These are phyloP conservation scores for Crocallis elinguaria DNA, from an alignment of 2,888 invertebrate species.

Conservation along the genomic window DNA sequence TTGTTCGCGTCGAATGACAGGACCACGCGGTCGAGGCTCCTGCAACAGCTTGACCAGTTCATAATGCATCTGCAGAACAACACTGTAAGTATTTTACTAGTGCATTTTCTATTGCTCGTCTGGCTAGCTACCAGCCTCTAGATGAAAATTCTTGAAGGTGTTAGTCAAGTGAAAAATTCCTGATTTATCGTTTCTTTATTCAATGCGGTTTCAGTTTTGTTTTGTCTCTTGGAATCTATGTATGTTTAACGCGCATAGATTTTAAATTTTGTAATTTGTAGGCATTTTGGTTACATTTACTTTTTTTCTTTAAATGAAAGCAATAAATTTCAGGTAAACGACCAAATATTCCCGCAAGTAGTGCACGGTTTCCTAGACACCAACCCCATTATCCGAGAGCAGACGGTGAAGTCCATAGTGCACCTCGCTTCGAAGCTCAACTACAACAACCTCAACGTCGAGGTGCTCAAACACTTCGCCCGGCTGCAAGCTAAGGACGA, in stretches of 20 bases:
- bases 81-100: constrained; percentile 83
- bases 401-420: constrained; percentile 98
- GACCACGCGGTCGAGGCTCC: constrained; percentile 95
- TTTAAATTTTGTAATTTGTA: too few relatives aligned
- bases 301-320: neutral
- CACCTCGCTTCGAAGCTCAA: constrained; percentile 98
- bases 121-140: too few relatives aligned
- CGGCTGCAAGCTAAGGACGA: constrained; percentile 97
- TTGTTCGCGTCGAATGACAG: constrained; percentile 98
- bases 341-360: constrained; percentile 97
- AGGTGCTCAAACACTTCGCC: constrained; percentile 97
- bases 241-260: too few relatives aligned
- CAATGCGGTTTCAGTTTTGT: too few relatives aligned
- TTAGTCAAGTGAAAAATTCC: too few relatives aligned
- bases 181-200: too few relatives aligned
- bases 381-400: constrained; percentile 98
- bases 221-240: too few relatives aligned
- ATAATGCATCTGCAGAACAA: constrained; percentile 91
- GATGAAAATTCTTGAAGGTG: too few relatives aligned
- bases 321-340: constrained; percentile 89
- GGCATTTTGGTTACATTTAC: too few relatives aligned
- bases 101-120: too few relatives aligned
- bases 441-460: constrained; percentile 98
- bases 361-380: constrained; percentile 98
- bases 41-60: constrained; percentile 97